These are phyloP conservation scores for Oscheius sp. DNA, from an alignment of 2,888 invertebrate genomes.

Conservation along the genomic window DNA sequence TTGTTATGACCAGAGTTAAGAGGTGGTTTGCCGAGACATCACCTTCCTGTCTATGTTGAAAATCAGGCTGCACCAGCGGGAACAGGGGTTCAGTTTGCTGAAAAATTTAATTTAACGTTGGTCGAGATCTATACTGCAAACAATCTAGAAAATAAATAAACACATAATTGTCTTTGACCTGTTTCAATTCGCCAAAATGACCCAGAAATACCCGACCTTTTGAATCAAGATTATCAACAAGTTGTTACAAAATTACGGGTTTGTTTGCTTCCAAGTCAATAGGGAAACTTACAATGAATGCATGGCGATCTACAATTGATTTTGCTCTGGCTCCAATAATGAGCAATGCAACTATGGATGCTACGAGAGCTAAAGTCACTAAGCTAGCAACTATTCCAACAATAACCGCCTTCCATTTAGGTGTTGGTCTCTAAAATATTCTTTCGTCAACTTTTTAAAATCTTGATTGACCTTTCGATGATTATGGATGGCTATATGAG, in stretches of 20 bases:
- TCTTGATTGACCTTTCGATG: constrained; percentile 40
- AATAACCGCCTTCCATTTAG: constrained; percentile 17
- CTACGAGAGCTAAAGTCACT: background rate
- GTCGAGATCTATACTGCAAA: background rate
- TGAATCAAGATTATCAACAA: too few relatives aligned
- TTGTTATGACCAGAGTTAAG: constrained; percentile 61
- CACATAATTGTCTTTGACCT: too few relatives aligned
- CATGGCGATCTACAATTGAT: background rate
- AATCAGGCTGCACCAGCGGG: constrained; percentile 19
- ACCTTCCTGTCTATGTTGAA: constrained; percentile 1
- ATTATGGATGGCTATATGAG: constrained; percentile 57
- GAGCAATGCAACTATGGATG: constrained; percentile 6
- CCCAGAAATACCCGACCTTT: too few relatives aligned
- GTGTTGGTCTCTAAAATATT: constrained; percentile 2
- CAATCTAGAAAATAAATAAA: too few relatives aligned
- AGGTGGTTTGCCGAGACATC: constrained; percentile 60
- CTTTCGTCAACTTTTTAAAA: background rate
- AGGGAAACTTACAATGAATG: background rate
- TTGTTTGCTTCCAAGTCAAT: background rate
- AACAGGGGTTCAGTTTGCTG: constrained; percentile 23
- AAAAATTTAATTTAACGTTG: background rate
- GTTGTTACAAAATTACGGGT: too few relatives aligned
- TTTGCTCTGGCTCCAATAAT: constrained; percentile 11
- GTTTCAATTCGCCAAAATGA: too few relatives aligned
- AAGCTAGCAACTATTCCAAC: constrained; percentile 10